Percentiles rank a stretch among this genome's conserved stretches.
These are phyloP conservation scores for Catocala fraxini DNA, from an alignment of 2,888 invertebrate genomes.

Conservation along the genomic window DNA sequence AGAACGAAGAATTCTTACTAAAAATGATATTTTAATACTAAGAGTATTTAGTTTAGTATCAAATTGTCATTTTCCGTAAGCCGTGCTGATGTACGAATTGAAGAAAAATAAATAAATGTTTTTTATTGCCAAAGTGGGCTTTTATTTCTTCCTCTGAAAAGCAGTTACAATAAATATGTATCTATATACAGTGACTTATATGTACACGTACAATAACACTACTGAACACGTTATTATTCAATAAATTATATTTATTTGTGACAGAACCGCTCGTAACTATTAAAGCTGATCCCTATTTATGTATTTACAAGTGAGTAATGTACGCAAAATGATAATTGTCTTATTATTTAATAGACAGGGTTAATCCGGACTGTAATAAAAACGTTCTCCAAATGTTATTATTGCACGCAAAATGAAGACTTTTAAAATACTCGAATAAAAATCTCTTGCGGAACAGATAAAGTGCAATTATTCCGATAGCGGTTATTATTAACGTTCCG, in stretches of 20 bases:
- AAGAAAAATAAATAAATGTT: constrained; percentile 76
- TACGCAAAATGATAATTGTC: too few species aligned
- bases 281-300: constrained; percentile 72
- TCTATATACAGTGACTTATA: constrained; percentile 51
- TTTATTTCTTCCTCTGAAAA: constrained; percentile 72
- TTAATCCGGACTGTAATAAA: too few species aligned
- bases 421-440: too few species aligned
- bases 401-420: too few species aligned
- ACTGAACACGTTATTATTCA: constrained; percentile 72
- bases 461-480: too few species aligned
- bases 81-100: constrained; percentile 51
- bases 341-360: too few species aligned
- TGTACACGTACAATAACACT: constrained; percentile 65
- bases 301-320: constrained; percentile 53
- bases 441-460: too few species aligned
- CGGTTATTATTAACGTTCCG: too few species aligned
- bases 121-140: constrained; percentile 80
- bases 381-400: too few species aligned
- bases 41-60: constrained; percentile 33
- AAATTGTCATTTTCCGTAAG: constrained; percentile 46
- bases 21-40: constrained; percentile 47
- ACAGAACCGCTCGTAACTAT: constrained; percentile 62
- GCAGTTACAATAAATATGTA: constrained; percentile 78
- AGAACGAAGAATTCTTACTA: constrained; percentile 29
- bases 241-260: constrained; percentile 54